phyloP scores from a whole-genome alignment of 1,140 invertebrate genomes.

The Dreissena polymorpha region DNA sequence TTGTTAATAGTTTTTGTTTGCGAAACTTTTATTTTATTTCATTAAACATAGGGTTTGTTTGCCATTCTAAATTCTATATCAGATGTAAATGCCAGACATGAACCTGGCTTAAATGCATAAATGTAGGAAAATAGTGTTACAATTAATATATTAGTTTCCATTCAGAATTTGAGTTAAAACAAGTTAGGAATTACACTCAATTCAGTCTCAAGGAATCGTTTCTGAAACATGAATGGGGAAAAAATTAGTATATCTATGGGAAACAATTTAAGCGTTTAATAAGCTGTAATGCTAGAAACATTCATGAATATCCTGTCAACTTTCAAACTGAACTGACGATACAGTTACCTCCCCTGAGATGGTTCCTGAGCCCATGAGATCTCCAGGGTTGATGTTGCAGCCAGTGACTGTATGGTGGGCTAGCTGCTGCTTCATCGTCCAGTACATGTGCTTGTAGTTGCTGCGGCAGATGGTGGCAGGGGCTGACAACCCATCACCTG shows the following conservation, averaged over 20 bases:
- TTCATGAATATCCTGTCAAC: too few species aligned
- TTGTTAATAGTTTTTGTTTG: too few species aligned
- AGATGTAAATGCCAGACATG: not conserved
- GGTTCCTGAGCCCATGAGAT: constrained; percentile 97
- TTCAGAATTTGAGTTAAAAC: not conserved
- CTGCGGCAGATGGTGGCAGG: constrained; percentile 75
- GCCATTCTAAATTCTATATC: too few species aligned
- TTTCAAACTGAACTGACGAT: too few species aligned
- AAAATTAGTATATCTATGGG: too few species aligned
- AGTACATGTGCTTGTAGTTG: constrained; percentile 90
- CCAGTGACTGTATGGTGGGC: constrained; percentile 98
- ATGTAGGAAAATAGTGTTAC: not conserved
- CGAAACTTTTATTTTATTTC: not conserved
- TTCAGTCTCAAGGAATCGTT: too few species aligned
- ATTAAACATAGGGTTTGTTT: not conserved
- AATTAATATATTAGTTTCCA: not conserved
- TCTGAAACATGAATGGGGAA: too few species aligned
- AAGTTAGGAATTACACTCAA: too few species aligned
- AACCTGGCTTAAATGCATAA: not conserved
- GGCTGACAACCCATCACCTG: constrained; percentile 69
- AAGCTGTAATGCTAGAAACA: too few species aligned
- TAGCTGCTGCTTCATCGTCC: constrained; percentile 98
- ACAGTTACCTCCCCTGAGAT: constrained; percentile 97
- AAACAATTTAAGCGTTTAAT: too few species aligned
- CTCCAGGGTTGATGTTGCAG: constrained; percentile 96